Evolutionary conservation across 53 echinoderm and acorn worm species (phyloP).

Genomic region (Crossaster papposus): DNA sequence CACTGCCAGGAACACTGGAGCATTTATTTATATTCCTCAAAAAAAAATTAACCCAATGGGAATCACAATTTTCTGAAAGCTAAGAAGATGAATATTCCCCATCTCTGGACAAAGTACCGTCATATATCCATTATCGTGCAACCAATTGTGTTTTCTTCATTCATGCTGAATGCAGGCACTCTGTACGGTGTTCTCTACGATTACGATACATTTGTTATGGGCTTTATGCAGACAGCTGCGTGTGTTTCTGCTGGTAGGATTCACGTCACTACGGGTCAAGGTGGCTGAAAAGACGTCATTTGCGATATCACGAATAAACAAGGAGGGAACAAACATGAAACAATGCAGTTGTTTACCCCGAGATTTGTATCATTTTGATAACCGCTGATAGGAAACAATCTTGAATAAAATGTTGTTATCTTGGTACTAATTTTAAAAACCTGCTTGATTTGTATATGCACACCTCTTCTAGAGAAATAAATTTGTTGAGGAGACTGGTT

Average conservation of each 20-base stretch:
- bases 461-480: no score
- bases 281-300: neutral
- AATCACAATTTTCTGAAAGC: neutral
- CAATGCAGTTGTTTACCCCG: neutral
- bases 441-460: neutral
- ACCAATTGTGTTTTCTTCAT: neutral
- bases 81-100: neutral
- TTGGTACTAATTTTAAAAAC: neutral
- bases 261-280: neutral
- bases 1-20: no score
- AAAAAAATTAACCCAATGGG: neutral
- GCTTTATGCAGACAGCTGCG: neutral
- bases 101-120: neutral
- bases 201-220: neutral
- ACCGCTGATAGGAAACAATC: neutral
- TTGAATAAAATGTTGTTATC: conserved; percentile 3
- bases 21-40: no score
- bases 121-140: neutral
- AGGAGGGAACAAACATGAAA: neutral
- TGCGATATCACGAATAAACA: neutral
- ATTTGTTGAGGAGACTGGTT: no score
- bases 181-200: neutral
- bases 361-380: neutral
- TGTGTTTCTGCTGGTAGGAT: neutral
- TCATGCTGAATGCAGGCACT: neutral